Base-by-base conservation (phyloP, 2,888 invertebrate species). In the Unio pictorum region DNA sequence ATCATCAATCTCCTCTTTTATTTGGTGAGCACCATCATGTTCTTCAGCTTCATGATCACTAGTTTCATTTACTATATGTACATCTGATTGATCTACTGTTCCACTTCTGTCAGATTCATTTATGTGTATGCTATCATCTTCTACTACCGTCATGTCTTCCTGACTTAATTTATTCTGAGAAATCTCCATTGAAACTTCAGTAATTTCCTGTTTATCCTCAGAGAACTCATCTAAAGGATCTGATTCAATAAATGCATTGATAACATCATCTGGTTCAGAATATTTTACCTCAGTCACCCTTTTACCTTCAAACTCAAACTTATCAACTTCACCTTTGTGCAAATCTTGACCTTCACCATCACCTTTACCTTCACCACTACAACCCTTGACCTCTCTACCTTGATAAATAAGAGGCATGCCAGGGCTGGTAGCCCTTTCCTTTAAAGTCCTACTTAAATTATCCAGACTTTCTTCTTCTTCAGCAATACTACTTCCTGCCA, bases 381-480 rank as follows among this genome's bases (percentile, higher is more conserved):
- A 67, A 45, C 45, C 45, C 45, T 45, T 45, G 45, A 45, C 45
- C 45, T 45, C 45, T 75, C 77, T 77, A 77, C 77, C 77, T 77
- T 73, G 70, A 75, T 69, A 72, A 64, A 76, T 72, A 63, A 65
- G 57, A 59, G 71, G 69, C 64, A 71, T 66, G 55, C 67, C 67
- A 68, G 72, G 67, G 55, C 69, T 59, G 68, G 69, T 64, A 65
- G 73, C 69, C 34, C 66, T 68, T 62, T 76, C 73, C 59, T 69
- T 76, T 62, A 69, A 64, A 45, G 71, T 60, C 71, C 72, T 73
- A 73, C 76, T 71, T 55, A 61, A 61, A 45, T 72, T 72, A 64
- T 60, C 69, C 18, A 72, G 73, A 34, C 64, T 71, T n/a, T 69
- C 70, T 55, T 78, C 78, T 26, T 76, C 78, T 26, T 66, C 74